phyloP scores from a whole-genome alignment of 2,888 invertebrate genomes.

The Apodemia duryi region DNA sequence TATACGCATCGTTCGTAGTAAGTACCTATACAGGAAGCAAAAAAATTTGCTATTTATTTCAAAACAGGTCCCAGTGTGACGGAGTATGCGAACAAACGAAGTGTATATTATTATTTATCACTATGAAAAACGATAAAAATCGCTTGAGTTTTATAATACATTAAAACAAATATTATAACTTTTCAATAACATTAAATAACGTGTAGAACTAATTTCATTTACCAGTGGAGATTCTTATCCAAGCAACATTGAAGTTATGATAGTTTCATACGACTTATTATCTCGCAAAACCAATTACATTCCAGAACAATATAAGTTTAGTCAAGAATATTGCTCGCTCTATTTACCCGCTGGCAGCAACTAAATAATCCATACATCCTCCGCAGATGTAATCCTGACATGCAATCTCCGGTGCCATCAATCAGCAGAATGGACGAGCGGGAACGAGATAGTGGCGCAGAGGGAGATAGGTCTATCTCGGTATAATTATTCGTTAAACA shows the following conservation, averaged over 20 bases:
- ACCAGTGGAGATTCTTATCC: neutral
- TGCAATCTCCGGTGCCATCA: slow-evolving; percentile 74
- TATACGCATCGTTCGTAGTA: too few relatives aligned
- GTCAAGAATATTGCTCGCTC: slow-evolving; percentile 49
- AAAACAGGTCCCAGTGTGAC: too few relatives aligned
- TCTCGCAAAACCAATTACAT: slow-evolving; percentile 11
- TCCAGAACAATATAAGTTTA: slow-evolving; percentile 38
- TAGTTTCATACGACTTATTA: neutral
- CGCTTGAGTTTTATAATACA: too few relatives aligned
- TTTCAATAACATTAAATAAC: neutral
- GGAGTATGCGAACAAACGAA: too few relatives aligned
- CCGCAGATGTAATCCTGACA: slow-evolving; percentile 73
- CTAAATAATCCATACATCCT: slow-evolving; percentile 73
- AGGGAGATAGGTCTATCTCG: slow-evolving; percentile 22
- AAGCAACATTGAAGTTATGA: slow-evolving; percentile 20
- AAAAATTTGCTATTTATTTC: too few relatives aligned
- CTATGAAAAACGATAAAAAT: too few relatives aligned
- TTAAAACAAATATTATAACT: too few relatives aligned
- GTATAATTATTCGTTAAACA: slow-evolving; percentile 47
- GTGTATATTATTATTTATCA: too few relatives aligned
- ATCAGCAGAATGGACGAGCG: slow-evolving; percentile 45
- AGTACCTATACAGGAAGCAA: too few relatives aligned
- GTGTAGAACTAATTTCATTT: neutral
- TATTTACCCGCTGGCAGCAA: slow-evolving; percentile 56
- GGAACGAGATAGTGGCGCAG: slow-evolving; percentile 34